Conservation (phyloP, 37 sponge, comb jelly and placozoan genomes). For the Dysidea cf. avara region DNA sequence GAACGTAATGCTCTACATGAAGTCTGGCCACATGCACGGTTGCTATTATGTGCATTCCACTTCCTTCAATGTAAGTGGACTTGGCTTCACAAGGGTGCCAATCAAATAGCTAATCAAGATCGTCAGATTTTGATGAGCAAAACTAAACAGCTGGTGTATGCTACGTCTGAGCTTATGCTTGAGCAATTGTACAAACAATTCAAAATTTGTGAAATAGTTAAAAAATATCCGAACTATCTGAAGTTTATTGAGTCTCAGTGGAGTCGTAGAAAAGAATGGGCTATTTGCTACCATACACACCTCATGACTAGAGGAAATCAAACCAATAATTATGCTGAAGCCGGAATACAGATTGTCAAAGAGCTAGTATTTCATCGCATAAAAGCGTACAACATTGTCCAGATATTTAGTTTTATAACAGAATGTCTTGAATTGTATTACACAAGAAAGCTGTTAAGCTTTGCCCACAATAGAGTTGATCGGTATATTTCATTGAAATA, state of each 20-base stretch:
- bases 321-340: conserved; percentile 28
- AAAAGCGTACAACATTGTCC: conserved; percentile 22
- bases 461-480: conserved; percentile 3
- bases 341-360: conserved; percentile 12
- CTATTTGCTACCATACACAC: background rate
- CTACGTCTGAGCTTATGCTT: conserved; percentile 1
- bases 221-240: conserved; percentile 10
- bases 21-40: conserved; percentile 7
- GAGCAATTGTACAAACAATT: background rate
- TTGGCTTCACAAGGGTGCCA: conserved; percentile 25
- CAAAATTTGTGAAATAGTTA: background rate
- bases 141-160: conserved; percentile 1
- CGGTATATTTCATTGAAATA: conserved; percentile 1
- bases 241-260: conserved; percentile 5
- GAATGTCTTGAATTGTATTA: conserved; percentile 16
- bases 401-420: conserved; percentile 2
- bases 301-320: conserved; percentile 15
- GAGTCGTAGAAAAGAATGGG: conserved; percentile 3
- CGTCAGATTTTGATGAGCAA: background rate
- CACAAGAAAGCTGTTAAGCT: conserved; percentile 5
- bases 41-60: conserved; percentile 22
- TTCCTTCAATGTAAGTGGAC: conserved; percentile 30
- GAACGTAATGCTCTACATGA: conserved; percentile 20
- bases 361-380: conserved; percentile 12
- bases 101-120: conserved; percentile 19